phyloP scores from a whole-genome alignment of 2,888 invertebrate genomes.

The Philhelius pedissequus region DNA sequence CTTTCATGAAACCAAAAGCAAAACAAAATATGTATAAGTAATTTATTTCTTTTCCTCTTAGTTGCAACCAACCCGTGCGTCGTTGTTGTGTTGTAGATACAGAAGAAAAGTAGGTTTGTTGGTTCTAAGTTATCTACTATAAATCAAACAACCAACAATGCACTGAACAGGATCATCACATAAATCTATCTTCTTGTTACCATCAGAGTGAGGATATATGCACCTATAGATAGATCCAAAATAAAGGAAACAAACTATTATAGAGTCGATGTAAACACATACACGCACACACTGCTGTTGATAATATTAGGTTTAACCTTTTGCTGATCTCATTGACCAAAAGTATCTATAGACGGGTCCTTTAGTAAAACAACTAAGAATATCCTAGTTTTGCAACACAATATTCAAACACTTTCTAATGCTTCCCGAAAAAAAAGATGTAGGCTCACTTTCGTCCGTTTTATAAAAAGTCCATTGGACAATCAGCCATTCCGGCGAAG shows the following conservation, averaged over 20 bases:
- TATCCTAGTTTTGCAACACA: neutral
- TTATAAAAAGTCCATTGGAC: constrained; percentile 8
- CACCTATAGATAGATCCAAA: constrained; percentile 1
- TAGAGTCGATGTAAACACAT: constrained; percentile 6
- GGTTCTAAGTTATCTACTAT: constrained; percentile 4
- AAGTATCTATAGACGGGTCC: neutral
- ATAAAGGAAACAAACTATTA: neutral
- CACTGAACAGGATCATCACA: constrained; percentile 58
- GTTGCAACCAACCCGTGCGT: neutral
- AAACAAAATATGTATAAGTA: neutral
- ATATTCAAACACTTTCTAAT: neutral
- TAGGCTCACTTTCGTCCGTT: neutral
- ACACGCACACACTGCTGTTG: neutral
- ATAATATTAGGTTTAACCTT: neutral
- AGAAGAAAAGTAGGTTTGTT: constrained; percentile 6
- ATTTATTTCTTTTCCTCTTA: neutral
- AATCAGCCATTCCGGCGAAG: constrained; percentile 39
- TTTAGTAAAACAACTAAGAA: neutral
- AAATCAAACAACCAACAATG: constrained; percentile 61
- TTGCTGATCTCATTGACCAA: constrained; percentile 7
- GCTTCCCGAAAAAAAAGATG: neutral
- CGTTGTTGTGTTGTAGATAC: too few species aligned
- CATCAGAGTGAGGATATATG: neutral
- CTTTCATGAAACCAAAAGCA: neutral
- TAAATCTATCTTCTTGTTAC: constrained; percentile 47